These are phyloP conservation scores for Myathropa florea DNA, from an alignment of 2,888 invertebrate genomes.

Conservation along the genomic window DNA sequence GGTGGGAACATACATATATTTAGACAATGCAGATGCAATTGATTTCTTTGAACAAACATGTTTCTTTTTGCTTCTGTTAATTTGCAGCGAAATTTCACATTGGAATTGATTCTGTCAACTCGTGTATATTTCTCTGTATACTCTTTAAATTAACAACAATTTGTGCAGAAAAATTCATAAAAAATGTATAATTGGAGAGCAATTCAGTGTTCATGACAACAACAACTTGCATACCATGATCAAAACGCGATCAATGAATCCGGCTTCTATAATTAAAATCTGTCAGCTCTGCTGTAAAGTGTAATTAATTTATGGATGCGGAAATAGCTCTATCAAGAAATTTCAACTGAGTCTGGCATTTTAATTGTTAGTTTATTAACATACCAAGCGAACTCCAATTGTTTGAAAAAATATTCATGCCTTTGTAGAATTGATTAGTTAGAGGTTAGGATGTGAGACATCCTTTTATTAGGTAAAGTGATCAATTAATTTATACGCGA, in stretches of 20 bases:
- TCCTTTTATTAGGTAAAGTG: not conserved
- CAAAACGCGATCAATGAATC: not conserved
- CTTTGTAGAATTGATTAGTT: not conserved
- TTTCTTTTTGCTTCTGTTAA: no score
- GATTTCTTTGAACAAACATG: no score
- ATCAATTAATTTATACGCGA: no score
- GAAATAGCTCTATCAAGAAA: constrained; percentile 41
- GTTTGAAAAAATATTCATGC: constrained; percentile 13
- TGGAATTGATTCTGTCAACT: no score
- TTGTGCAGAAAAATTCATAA: not conserved
- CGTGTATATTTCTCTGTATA: no score
- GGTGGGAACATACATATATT: no score
- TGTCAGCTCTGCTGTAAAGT: constrained; percentile 53
- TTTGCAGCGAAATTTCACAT: no score
- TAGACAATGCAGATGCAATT: no score
- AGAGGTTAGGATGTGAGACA: not conserved
- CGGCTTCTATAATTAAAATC: constrained; percentile 46
- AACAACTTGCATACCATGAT: not conserved
- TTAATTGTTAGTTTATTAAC: constrained; percentile 48
- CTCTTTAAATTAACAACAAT: no score
- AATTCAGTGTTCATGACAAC: not conserved
- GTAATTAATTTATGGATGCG: constrained; percentile 60
- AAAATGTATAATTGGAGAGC: not conserved
- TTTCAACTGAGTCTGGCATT: constrained; percentile 45
- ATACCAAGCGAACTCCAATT: not conserved